Percentiles rank a stretch among this genome's conserved stretches.
Conservation (phyloP, 92 coral and sea anemone genomes). For the Palythoa heliodiscus region DNA sequence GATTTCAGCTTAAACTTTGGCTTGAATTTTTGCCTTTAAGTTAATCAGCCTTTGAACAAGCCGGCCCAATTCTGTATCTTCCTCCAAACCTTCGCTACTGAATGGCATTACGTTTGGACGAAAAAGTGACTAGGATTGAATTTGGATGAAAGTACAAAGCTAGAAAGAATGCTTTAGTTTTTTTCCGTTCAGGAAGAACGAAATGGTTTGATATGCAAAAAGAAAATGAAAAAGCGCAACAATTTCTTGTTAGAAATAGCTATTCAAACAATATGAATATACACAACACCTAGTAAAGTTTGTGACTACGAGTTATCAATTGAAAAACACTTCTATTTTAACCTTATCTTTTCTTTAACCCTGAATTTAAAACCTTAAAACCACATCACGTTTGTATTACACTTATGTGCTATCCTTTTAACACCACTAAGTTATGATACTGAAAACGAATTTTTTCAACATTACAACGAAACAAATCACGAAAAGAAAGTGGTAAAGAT, state of each 20-base stretch:
- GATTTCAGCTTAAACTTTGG: no score
- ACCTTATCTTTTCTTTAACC: neutral
- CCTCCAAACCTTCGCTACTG: neutral
- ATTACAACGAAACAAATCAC: neutral
- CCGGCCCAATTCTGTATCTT: neutral
- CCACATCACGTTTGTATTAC: neutral
- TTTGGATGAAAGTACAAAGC: neutral
- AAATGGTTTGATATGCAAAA: conserved; percentile 9
- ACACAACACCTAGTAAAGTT: neutral
- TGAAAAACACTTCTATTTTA: neutral
- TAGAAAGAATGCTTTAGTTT: neutral
- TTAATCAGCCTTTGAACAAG: neutral
- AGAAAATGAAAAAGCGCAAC: neutral
- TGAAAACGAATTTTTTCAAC: neutral
- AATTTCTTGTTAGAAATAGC: conserved; percentile 1
- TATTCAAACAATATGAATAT: neutral
- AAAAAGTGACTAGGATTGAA: neutral
- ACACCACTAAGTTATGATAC: neutral
- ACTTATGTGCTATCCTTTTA: neutral
- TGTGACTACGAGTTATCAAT: neutral
- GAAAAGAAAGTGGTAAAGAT: neutral
- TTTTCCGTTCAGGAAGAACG: neutral
- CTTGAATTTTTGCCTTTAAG: no score
- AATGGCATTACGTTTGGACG: neutral
- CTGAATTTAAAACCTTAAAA: neutral